Evolutionary conservation across 92 coral and sea anemone genomes (phyloP), one percentile per base, ranked within the genome.

Genomic region (Isaurus tuberculatus): DNA sequence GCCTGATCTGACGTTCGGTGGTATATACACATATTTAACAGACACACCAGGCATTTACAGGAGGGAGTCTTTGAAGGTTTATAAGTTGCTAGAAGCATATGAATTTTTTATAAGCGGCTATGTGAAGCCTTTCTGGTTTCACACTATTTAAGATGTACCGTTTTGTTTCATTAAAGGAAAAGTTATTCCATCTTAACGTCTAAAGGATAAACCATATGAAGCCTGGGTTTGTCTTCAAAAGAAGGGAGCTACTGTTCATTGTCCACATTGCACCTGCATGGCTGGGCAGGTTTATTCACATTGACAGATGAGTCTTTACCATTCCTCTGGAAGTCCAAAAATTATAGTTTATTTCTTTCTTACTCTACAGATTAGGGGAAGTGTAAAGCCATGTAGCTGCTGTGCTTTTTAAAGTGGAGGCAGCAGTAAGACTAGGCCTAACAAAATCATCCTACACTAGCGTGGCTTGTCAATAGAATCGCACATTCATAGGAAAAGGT

Each of bases 81-180:
- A 22, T 71, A 88, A 83, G 65, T 48, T 79, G 26, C 84, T 87
- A 4, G 91, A 87, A 68, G 91, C 84, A 0, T 84, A 83, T 49
- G 5, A 78, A 19, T 70, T 75, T 25, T 55, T 88, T 61, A 0
- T 83, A 5, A 88, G 85, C 25, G 87, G 87, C 65, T 84, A 83
- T 22, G 91, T 83, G 4, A 88, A 83, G 43, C 84, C 84, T 15
- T 11, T 80, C 3, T 80, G 71, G 72, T 80, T 58, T 29, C 31
- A 80, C 32, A 33, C 32, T 14, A 46, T 64, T 17, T 73, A 64
- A 27, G 84, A 42, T 36, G 84, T 80, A 2, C 84, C 84, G 17
- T 80, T 20, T 15, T 80, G 73, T 42, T 80, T 85, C 43, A 61
- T 73, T 6, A 85, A 73, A 40, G 88, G 65, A 29, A 74, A 31